Evolutionary conservation across 2,113 vertebrate species (phyloP), one percentile per base, ranked within the genome.

Genomic region (Nothocercus nigrocapillus): DNA sequence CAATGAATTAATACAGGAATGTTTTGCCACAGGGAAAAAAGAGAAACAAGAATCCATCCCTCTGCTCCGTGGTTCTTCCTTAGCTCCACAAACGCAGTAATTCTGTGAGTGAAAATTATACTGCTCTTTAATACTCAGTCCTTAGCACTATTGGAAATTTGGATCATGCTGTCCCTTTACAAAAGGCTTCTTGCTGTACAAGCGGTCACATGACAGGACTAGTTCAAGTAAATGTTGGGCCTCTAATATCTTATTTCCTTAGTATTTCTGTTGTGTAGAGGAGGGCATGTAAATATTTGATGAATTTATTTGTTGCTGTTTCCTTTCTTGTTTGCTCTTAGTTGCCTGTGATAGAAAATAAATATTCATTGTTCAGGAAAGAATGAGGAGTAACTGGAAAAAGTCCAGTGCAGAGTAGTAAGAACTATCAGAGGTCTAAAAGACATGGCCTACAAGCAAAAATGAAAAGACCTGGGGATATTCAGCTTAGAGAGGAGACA

Each of bases 21-120:
- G 66, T 90, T 93, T 95, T 93, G 79, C 95, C 93, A 88, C n/a
- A 79, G 93, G 96, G 93, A n/a, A 95, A 85, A 74, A 56, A 75
- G 4, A 0, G 2, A 94, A 96, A 95, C 49, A 91, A 91, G 82
- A 89, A 94, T 91, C 45, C n/a, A 42, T 74, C 49, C 34, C 32
- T 88, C 64, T 77, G 13, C 32, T 91, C 63, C 38, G 32, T 85
- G 49, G 36, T 1, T 5, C 68, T 67, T 93, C 44, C 79, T 87
- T 58, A 85, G 30, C 32, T 56, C 45, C 68, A 93, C 82, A 91
- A 91, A 91, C 42, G 85, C 82, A 88, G 13, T 82, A 73, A 94
- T 83, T 88, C 54, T 81, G 72, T 34, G 45, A 27, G 17, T 85
- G 72, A 96, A 85, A 88, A 85, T 78, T 34, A 8, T 15, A n/a